Evolutionary conservation across 2,797 vertebrate species (phyloP).

Genomic region (Lacerta viridis): DNA sequence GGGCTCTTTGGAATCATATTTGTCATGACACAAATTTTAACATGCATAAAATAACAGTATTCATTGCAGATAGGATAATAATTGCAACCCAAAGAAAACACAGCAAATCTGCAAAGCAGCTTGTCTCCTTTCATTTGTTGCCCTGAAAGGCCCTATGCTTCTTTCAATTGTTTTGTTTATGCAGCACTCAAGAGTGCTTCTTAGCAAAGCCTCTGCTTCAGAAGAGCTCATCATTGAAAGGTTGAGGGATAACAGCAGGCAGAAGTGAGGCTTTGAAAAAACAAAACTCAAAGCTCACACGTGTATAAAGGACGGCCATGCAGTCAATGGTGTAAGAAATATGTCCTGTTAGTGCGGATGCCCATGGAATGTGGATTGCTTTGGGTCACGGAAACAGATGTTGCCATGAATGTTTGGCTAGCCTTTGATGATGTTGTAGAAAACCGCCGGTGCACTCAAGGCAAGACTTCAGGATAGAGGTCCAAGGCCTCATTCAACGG

Average conservation of each 20-base stretch:
- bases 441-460: no score
- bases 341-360: not conserved
- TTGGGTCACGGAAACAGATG: not conserved
- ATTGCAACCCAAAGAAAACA: not conserved
- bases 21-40: not conserved
- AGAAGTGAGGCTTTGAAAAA: not conserved
- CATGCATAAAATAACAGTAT: not conserved
- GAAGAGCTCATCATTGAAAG: not conserved
- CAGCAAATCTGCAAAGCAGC: not conserved
- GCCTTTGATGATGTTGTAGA: not conserved
- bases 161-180: constrained; percentile 15
- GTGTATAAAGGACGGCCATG: not conserved
- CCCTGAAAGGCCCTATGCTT: not conserved
- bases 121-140: not conserved
- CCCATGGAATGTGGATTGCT: not conserved
- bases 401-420: not conserved
- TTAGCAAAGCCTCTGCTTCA: constrained; percentile 3
- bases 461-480: no score
- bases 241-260: constrained; percentile 6
- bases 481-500: no score
- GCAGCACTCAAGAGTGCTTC: not conserved
- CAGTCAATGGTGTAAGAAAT: not conserved
- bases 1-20: not conserved
- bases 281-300: not conserved
- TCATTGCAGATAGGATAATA: not conserved